Percentiles rank a stretch among this genome's conserved stretches.
These are phyloP conservation scores for Villa cingulata DNA, from an alignment of 2,888 invertebrate genomes.

Conservation along the genomic window DNA sequence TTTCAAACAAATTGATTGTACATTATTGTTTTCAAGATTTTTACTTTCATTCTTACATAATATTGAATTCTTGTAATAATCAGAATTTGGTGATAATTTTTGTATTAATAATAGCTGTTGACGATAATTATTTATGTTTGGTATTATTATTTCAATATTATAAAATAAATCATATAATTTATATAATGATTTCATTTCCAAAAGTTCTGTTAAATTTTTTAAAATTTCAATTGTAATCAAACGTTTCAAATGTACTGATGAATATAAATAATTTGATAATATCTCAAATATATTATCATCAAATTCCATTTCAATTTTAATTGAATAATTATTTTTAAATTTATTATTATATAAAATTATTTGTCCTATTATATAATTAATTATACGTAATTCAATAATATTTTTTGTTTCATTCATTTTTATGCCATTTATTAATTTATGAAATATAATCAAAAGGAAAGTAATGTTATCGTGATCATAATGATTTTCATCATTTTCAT, in stretches of 20 bases:
- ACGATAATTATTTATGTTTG: conserved; percentile 66
- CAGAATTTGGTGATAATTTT: conserved; percentile 52
- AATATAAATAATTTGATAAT: conserved; percentile 49
- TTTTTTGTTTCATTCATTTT: no score
- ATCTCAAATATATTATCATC: conserved; percentile 37
- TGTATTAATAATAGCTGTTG: conserved; percentile 61
- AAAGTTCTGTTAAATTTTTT: conserved; percentile 25
- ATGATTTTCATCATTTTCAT: no score
- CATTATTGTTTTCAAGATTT: conserved; percentile 23
- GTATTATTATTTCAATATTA: conserved; percentile 53
- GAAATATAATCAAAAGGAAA: no score
- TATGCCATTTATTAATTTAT: no score
- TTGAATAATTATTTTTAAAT: neutral
- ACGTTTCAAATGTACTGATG: conserved; percentile 55
- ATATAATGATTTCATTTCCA: neutral
- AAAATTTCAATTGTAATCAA: conserved; percentile 60
- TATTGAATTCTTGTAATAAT: conserved; percentile 41
- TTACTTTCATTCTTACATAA: no score
- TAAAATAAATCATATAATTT: conserved; percentile 44
- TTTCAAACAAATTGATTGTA: conserved; percentile 45
- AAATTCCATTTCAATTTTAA: neutral
- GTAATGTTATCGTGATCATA: no score
- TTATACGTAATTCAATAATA: no score
- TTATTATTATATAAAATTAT: no score
- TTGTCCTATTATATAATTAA: no score